Base-by-base conservation (phyloP, 1,140 invertebrate species). In the Sarcophaga bullata region DNA sequence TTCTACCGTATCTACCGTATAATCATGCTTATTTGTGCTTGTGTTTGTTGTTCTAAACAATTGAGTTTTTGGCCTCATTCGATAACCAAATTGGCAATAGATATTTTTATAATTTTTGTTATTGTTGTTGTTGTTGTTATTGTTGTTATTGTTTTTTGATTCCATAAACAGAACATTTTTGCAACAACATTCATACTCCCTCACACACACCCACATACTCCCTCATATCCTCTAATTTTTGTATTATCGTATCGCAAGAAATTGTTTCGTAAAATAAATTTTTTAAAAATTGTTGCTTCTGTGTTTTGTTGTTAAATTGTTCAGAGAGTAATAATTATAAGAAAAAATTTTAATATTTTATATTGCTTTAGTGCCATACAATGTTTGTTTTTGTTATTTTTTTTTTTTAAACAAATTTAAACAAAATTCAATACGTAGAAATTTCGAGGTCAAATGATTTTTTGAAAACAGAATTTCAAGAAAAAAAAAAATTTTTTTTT, bases 91-190 rank as follows among this genome's bases (percentile, higher is more conserved):
- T 76, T n/a, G 47, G 47, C 13, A 49, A 17, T 49, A 49, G 47
- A 49, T 48, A 76, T 49, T 76, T 49, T n/a, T 9, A 76, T 37
- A 37, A 37, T 37, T 37, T 1, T 37, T 37, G 25, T 37, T 37
- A 4, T 37, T 37, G 25, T 37, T 37, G 25, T 37, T 37, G n/a
- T n/a, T n/a, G n/a, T 37, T 37, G 25, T 37, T 37, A 4, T 37
- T 37, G 25, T 37, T 37, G 25, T 37, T 37, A n/a, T n/a, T 37
- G 25, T 37, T 37, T 37, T 37, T 37, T 37, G 15, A 76, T 76
- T 76, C 73, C 73, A 76, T 49, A 49, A 46, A 76, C 46, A 76
- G 73, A 76, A 48, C 47, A 49, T 76, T 76, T 76, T 76, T 48
- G 13, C 15, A 76, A 76, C 49, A 48, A 76, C 49, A 49, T 76